Evolutionary conservation across 2,113 vertebrate species (phyloP).

Genomic region (Mystacornis crossleyi): DNA sequence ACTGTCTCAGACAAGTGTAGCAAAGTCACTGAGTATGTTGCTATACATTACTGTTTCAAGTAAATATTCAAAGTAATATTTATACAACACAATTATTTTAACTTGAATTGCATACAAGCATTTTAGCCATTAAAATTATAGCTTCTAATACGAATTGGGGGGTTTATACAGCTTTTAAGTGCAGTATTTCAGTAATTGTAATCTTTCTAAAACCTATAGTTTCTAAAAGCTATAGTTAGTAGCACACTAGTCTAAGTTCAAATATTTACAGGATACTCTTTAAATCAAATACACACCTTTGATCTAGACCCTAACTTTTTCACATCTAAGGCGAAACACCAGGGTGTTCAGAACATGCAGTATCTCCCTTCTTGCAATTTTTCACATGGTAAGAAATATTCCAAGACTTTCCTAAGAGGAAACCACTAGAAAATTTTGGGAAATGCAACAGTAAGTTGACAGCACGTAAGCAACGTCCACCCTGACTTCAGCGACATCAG

Average conservation of each 20-base stretch:
- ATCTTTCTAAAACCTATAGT: not conserved
- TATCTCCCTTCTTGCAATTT: not conserved
- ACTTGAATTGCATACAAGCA: not conserved
- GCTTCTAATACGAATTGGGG: not conserved
- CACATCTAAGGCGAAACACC: not conserved
- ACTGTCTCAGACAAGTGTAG: not conserved
- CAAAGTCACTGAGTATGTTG: not conserved
- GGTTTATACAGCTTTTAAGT: not conserved
- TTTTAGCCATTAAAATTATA: not conserved
- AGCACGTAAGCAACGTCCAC: not conserved
- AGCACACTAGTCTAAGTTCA: not conserved
- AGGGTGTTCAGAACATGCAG: not conserved
- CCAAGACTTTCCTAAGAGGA: not conserved
- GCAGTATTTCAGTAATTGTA: not conserved
- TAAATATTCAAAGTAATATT: not conserved
- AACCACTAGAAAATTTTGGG: not conserved
- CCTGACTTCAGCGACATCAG: not conserved
- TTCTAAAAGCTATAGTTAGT: not conserved
- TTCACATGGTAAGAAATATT: not conserved
- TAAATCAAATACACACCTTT: not conserved
- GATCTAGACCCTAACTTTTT: not conserved
- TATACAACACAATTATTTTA: not conserved
- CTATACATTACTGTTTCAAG: not conserved
- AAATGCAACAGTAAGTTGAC: not conserved
- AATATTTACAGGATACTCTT: not conserved